Conservation (phyloP, 2,113 vertebrate genomes). For the Myanophis thanlyinensis region DNA sequence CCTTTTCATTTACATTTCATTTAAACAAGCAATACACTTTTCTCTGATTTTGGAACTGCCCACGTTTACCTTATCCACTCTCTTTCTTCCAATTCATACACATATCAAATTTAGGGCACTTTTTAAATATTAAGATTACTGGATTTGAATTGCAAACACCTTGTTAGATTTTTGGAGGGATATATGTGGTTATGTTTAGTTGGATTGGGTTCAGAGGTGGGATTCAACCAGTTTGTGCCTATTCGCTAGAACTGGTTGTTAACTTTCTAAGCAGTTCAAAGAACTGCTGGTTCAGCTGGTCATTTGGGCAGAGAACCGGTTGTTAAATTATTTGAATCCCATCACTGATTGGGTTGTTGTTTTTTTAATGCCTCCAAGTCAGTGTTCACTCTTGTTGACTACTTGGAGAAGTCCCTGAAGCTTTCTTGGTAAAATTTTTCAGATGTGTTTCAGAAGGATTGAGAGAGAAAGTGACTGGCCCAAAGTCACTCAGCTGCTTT, state of each 20-base stretch:
- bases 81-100: neutral
- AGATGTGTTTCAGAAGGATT: neutral
- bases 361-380: neutral
- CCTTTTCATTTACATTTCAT: neutral
- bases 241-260: too few relatives aligned
- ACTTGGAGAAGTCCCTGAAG: neutral
- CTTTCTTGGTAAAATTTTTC: neutral
- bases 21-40: neutral
- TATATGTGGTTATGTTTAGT: too few relatives aligned
- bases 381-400: neutral
- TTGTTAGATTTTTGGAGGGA: too few relatives aligned
- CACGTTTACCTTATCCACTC: neutral
- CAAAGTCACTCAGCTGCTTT: neutral
- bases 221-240: too few relatives aligned
- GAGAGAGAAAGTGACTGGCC: neutral
- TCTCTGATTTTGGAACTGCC: neutral
- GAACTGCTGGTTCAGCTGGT: too few relatives aligned
- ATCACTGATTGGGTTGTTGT: too few relatives aligned
- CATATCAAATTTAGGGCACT: neutral
- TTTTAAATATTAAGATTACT: neutral
- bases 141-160: neutral
- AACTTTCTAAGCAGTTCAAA: too few relatives aligned
- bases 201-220: too few relatives aligned
- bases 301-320: too few relatives aligned
- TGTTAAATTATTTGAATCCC: too few relatives aligned